Evolutionary conservation across 2,113 vertebrate genomes (phyloP).

Genomic region (Rattus rattus): DNA sequence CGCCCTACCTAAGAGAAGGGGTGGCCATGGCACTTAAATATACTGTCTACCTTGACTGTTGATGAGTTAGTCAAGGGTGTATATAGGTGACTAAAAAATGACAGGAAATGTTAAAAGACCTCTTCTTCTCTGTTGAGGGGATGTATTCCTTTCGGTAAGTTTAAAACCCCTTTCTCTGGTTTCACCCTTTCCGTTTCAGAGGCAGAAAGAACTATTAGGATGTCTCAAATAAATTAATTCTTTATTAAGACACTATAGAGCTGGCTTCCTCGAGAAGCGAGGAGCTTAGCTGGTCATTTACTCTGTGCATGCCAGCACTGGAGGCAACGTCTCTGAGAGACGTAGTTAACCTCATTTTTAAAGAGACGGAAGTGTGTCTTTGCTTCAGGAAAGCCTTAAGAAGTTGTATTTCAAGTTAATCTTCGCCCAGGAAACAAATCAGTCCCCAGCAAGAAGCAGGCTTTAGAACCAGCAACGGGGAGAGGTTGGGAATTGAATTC

Average conservation of each 20-base stretch:
- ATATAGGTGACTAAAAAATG: background rate
- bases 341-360: constrained; percentile 25
- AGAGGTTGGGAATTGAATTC: constrained; percentile 20
- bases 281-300: background rate
- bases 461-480: constrained; percentile 28
- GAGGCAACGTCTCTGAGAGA: background rate
- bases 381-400: background rate
- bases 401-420: constrained; percentile 34
- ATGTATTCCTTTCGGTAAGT: background rate
- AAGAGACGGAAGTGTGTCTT: constrained; percentile 6
- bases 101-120: background rate
- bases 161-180: background rate
- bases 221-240: constrained; percentile 38
- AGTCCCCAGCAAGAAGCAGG: background rate
- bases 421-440: background rate
- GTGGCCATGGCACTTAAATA: background rate
- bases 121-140: background rate
- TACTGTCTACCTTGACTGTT: background rate
- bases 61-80: background rate
- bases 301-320: background rate
- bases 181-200: constrained; percentile 32
- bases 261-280: background rate
- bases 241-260: background rate
- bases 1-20: background rate
- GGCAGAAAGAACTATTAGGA: background rate